A percentile compares a stretch with the other conserved stretches of the same genome.
Evolutionary conservation across 2,888 invertebrate species (phyloP).

Genomic region (Beris chalybata): DNA sequence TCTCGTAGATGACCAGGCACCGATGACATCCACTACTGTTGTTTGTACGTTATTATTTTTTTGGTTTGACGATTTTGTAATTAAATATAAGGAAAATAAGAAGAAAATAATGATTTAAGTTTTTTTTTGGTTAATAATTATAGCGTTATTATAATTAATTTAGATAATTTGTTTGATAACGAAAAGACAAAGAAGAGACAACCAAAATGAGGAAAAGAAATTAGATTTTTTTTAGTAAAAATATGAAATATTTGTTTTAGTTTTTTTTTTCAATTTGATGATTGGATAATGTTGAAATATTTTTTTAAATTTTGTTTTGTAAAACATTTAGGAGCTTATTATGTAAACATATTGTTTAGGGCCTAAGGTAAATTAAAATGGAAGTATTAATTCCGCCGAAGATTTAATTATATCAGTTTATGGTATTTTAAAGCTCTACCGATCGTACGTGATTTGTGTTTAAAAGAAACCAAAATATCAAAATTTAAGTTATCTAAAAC

Average conservation of each 20-base stretch:
- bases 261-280: not conserved
- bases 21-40: conserved; percentile 90
- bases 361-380: too few relatives aligned
- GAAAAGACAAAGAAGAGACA: conserved; percentile 8
- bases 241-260: not conserved
- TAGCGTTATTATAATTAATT: conserved; percentile 17
- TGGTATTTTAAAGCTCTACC: too few relatives aligned
- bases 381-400: too few relatives aligned
- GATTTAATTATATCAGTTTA: too few relatives aligned
- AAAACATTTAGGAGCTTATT: too few relatives aligned
- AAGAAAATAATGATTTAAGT: conserved; percentile 3
- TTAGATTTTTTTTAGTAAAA: not conserved
- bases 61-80: conserved; percentile 1
- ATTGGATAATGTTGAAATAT: conserved; percentile 8
- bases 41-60: conserved; percentile 43
- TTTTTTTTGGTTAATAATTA: conserved; percentile 4
- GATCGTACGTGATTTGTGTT: too few relatives aligned
- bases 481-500: too few relatives aligned
- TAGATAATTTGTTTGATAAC: not conserved
- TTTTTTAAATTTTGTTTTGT: too few relatives aligned
- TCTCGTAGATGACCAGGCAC: conserved; percentile 93
- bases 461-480: too few relatives aligned
- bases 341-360: too few relatives aligned
- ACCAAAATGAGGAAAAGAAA: conserved; percentile 1
- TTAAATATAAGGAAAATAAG: not conserved